Conservation (phyloP, 2,113 vertebrate genomes). For the Zosterops japonicus region DNA sequence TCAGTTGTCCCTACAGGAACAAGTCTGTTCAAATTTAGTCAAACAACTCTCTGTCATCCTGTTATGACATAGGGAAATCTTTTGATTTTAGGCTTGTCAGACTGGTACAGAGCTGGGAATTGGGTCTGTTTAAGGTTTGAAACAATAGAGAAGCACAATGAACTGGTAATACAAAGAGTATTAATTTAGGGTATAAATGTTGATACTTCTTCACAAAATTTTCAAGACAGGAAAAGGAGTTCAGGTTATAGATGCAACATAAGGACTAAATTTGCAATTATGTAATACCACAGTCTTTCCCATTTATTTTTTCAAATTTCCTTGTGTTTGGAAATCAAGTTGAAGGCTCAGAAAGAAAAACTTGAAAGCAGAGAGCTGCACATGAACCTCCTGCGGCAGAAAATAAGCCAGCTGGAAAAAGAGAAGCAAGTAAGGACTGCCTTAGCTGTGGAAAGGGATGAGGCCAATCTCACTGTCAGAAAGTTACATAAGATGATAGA, state of each 20-base stretch:
- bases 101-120: neutral
- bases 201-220: neutral
- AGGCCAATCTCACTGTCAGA: conserved; percentile 71
- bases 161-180: neutral
- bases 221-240: neutral
- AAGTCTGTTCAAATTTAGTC: neutral
- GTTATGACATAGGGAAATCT: neutral
- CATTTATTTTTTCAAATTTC: neutral
- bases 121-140: neutral
- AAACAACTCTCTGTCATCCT: neutral
- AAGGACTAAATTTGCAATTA: neutral
- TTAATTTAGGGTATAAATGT: neutral
- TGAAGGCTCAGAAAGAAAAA: conserved; percentile 86
- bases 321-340: conserved; percentile 68
- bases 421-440: conserved; percentile 76
- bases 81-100: neutral
- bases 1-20: neutral
- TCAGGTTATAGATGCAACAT: neutral
- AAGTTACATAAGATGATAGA: conserved; percentile 85
- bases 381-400: conserved; percentile 84
- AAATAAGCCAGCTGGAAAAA: conserved; percentile 85
- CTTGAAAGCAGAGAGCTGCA: conserved; percentile 88
- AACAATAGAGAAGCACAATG: neutral
- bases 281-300: neutral
- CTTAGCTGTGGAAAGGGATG: conserved; percentile 77